Percentiles rank a stretch among this genome's conserved stretches.
phyloP scores from a whole-genome alignment of 2,113 vertebrate species.

The Grammomys dolichurus region DNA sequence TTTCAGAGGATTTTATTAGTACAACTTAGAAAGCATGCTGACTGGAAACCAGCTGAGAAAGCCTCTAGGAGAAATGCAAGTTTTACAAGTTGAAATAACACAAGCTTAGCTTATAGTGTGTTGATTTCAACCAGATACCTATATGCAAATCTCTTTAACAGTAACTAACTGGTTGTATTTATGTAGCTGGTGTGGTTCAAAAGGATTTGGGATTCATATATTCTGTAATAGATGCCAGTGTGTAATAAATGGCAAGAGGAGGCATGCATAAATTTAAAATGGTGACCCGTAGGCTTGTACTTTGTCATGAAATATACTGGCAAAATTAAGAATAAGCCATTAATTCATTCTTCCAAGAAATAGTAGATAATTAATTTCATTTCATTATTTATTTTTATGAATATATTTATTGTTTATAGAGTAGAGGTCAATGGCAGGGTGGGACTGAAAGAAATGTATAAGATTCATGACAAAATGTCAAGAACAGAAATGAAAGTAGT shows the following conservation, averaged over 20 bases:
- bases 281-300: not conserved
- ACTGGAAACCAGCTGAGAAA: not conserved
- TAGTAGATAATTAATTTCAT: not conserved
- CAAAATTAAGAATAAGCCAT: not conserved
- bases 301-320: slow-evolving; percentile 19
- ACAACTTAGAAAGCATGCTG: not conserved
- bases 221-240: not conserved
- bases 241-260: not conserved
- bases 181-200: not conserved
- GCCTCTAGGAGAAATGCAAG: not conserved
- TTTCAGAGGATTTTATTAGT: not conserved
- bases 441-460: not conserved
- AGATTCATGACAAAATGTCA: not conserved
- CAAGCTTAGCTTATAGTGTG: not conserved
- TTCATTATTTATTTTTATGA: slow-evolving; percentile 2
- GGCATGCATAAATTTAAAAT: not conserved
- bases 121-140: not conserved
- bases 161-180: not conserved
- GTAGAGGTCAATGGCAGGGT: not conserved
- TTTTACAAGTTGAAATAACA: not conserved
- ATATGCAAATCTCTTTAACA: not conserved
- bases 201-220: not conserved
- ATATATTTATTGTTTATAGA: not conserved
- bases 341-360: not conserved
- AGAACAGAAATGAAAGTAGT: not conserved